Base-by-base conservation (phyloP, 1,140 invertebrate genomes). In the Ceratina japonica region DNA sequence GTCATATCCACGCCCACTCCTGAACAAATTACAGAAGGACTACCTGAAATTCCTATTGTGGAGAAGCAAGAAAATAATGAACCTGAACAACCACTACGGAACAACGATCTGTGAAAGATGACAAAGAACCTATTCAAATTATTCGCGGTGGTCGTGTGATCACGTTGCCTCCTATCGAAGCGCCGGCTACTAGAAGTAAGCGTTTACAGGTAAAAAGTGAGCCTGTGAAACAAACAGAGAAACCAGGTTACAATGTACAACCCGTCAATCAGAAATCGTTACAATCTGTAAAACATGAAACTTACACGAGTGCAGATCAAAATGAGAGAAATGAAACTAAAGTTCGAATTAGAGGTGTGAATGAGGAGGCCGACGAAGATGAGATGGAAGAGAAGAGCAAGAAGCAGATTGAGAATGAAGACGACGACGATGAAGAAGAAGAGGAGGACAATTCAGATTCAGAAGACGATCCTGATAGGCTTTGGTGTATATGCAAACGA, bases 401-500 rank as follows among this genome's bases (percentile, higher is more conserved):
- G 13, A 90, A 90, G 0, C 92, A 93, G 0, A 91, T 91, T 8
- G 90, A 91, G 8, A 90, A 89, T n/a, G 83, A 75, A 18, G 79
- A 82, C 3, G 84, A 82, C 0, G 88, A 92, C 3, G 91, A 90
- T 0, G 93, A 93, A 0, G 92, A 92, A 1, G 91, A 93, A 4
- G 92, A 93, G 70, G 94, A 95, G 71, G 92, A 93, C 24, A 94
- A 94, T 85, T 93, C 93, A 0, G 95, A 94, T 90, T 95, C 96
- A 16, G 97, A 98, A 92, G 98, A 98, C 93, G 98, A 99, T 94
- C 98, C 98, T 4, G 95, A 98, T 83, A 96, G 97, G 92, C 93
- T 99, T 27, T 99, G 98, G 97, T 99, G 98, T 91, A 97, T 99
- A 87, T 99, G 98, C 90, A 95, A 96, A 86, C 96, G 98, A 87